Evolutionary conservation across 1,140 invertebrate species (phyloP).

Genomic region (Riptortus pedestris): DNA sequence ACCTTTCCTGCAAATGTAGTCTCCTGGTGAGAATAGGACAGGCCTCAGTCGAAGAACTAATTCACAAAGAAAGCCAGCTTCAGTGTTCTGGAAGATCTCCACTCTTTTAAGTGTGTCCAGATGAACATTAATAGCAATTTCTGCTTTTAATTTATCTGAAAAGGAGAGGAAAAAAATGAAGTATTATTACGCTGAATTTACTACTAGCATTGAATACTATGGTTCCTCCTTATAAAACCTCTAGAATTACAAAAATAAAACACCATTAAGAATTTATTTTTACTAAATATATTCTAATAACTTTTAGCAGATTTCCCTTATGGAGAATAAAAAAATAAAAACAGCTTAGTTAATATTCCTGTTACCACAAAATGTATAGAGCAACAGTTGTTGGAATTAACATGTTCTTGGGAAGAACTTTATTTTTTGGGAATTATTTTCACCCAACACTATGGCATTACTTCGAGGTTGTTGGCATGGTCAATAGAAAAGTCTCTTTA

Average conservation of each 20-base stretch:
- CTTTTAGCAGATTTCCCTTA: too few relatives aligned
- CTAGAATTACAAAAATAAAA: background rate
- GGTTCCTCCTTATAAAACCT: background rate
- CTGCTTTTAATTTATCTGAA: conserved; percentile 90
- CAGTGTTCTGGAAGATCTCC: conserved; percentile 98
- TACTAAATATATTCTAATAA: too few relatives aligned
- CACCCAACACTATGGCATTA: too few relatives aligned
- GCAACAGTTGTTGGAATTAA: too few relatives aligned
- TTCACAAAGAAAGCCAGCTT: conserved; percentile 96
- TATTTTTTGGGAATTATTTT: too few relatives aligned
- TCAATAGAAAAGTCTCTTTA: too few relatives aligned
- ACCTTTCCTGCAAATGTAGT: conserved; percentile 99
- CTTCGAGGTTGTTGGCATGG: too few relatives aligned
- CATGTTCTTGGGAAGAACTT: too few relatives aligned
- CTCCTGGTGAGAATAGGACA: conserved; percentile 93
- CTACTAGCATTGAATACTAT: too few relatives aligned
- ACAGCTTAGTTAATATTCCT: too few relatives aligned
- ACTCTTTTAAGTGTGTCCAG: conserved; percentile 94
- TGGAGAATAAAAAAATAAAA: too few relatives aligned
- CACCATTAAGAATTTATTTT: background rate
- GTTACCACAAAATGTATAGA: too few relatives aligned
- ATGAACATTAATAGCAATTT: conserved; percentile 98
- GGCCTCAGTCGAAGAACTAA: conserved; percentile 85
- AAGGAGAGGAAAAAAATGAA: conserved; percentile 31
- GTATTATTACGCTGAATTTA: background rate